A percentile compares a stretch with the other conserved stretches of the same genome.
These are phyloP conservation scores for Chrysolina oricalcia DNA, from an alignment of 2,888 invertebrate species.

Conservation along the genomic window DNA sequence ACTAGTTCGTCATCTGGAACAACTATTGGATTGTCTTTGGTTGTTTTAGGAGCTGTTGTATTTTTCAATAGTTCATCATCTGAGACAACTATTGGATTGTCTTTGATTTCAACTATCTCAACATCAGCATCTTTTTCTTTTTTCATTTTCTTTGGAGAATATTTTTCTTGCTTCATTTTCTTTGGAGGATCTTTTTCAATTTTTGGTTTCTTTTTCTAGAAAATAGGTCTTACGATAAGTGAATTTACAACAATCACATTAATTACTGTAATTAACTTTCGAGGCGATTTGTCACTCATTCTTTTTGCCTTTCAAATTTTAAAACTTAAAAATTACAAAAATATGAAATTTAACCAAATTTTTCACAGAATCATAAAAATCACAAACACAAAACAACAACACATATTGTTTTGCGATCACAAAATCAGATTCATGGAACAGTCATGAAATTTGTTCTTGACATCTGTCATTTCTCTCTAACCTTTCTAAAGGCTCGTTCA, in stretches of 20 bases:
- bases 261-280: not conserved
- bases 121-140: not conserved
- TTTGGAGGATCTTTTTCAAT: not conserved
- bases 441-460: too few relatives aligned
- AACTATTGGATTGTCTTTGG: too few relatives aligned
- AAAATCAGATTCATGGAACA: too few relatives aligned
- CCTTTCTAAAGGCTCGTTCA: too few relatives aligned
- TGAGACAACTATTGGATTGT: constrained; percentile 10
- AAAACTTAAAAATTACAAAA: too few relatives aligned
- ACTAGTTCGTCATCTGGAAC: too few relatives aligned
- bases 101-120: not conserved
- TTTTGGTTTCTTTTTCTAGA: not conserved
- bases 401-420: too few relatives aligned
- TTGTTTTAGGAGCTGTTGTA: not conserved
- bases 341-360: too few relatives aligned
- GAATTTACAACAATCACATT: not conserved
- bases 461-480: too few relatives aligned
- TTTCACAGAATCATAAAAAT: too few relatives aligned
- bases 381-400: too few relatives aligned
- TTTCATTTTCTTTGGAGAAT: not conserved
- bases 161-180: not conserved
- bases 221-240: not conserved
- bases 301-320: not conserved
- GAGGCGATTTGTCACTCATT: not conserved
- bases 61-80: not conserved